Evolutionary conservation across 2,888 invertebrate genomes (phyloP).

Genomic region (Rambutsinella grinnellia): DNA sequence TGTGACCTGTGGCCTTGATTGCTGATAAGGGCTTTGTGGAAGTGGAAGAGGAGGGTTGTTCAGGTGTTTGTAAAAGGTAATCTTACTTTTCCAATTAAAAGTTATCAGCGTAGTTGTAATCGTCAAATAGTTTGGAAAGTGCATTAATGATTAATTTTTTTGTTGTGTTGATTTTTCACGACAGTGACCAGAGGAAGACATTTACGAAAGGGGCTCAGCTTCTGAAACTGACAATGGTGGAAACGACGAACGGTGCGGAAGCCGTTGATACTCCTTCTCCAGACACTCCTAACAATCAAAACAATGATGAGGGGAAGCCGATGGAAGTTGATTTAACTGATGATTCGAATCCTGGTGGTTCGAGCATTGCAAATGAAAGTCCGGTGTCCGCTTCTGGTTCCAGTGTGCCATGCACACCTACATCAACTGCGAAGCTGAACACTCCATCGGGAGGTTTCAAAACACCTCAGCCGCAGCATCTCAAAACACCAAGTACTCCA

Average conservation of each 20-base stretch:
- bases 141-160: too few species aligned
- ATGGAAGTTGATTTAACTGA: conserved; percentile 10
- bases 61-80: too few species aligned
- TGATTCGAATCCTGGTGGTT: neutral
- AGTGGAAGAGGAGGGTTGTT: too few species aligned
- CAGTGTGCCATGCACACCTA: conserved; percentile 19
- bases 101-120: too few species aligned
- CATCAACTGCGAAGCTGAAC: neutral
- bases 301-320: conserved; percentile 4
- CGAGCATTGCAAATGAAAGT: neutral
- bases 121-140: too few species aligned
- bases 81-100: too few species aligned
- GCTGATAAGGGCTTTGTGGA: too few species aligned
- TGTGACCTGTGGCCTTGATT: too few species aligned
- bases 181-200: too few species aligned
- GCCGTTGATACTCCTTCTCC: neutral
- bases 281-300: neutral
- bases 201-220: too few species aligned
- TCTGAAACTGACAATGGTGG: too few species aligned
- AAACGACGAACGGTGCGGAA: conserved; percentile 30
- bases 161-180: neutral
- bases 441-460: conserved; percentile 24
- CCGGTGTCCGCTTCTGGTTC: neutral
- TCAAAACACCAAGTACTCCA: too few species aligned
- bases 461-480: conserved; percentile 25